Conservation (phyloP, 2,888 invertebrate species). For the Drosophila kambysellisi region DNA sequence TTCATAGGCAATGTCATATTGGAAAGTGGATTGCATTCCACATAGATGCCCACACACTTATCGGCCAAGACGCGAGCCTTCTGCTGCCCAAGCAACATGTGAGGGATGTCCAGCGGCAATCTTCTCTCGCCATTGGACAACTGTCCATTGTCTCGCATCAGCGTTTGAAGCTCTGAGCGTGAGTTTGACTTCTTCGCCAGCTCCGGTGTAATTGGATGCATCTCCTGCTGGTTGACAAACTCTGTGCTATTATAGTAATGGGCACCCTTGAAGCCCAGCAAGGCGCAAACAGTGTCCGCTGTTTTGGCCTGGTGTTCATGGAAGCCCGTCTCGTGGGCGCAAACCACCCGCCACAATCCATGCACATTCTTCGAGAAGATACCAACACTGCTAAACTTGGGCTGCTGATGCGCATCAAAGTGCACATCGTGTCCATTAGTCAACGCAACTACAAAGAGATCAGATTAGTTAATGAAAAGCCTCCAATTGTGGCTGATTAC, state of each 20-base stretch:
- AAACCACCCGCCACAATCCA: constrained; percentile 89
- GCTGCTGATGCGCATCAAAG: constrained; percentile 88
- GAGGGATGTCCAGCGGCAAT: constrained; percentile 13
- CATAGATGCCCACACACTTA: constrained; percentile 79
- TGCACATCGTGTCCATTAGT: constrained; percentile 88
- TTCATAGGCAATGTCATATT: constrained; percentile 77
- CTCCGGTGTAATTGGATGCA: constrained; percentile 76
- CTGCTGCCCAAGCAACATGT: constrained; percentile 35
- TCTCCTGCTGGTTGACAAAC: constrained; percentile 50
- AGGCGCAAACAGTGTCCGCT: constrained; percentile 88
- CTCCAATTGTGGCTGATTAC: constrained; percentile 61
- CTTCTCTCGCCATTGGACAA: constrained; percentile 51
- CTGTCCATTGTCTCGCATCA: constrained; percentile 69
- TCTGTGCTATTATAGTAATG: constrained; percentile 77
- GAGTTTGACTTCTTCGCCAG: constrained; percentile 41
- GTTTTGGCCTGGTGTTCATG: constrained; percentile 79
- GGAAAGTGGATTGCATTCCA: constrained; percentile 80
- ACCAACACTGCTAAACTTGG: constrained; percentile 87
- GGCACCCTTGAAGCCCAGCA: constrained; percentile 88
- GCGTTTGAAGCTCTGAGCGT: constrained; percentile 36
- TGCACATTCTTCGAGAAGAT: constrained; percentile 88
- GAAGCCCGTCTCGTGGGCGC: constrained; percentile 85
- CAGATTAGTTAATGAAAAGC: too few relatives aligned
- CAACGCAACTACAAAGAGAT: constrained; percentile 87
- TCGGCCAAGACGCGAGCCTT: constrained; percentile 55